A percentile compares a stretch with the other conserved stretches of the same genome.
Evolutionary conservation across 2,888 invertebrate genomes (phyloP).

Genomic region (Apamea sordens): DNA sequence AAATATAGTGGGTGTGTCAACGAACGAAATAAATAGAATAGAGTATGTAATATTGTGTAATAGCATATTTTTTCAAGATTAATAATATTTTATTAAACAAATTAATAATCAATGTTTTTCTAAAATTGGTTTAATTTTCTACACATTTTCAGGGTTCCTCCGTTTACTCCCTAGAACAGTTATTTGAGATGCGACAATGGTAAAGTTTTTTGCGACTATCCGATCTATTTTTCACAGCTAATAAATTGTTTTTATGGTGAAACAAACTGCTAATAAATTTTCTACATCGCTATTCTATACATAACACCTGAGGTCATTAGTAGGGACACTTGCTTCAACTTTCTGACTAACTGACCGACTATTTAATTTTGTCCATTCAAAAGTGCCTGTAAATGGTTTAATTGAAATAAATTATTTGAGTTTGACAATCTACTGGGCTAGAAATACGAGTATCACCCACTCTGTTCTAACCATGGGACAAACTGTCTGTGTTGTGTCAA

Average conservation of each 20-base stretch:
- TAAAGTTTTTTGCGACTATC: slow-evolving; percentile 16
- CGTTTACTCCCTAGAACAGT: not conserved
- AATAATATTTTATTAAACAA: not conserved
- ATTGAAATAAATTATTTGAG: too few relatives aligned
- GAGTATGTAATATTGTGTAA: not conserved
- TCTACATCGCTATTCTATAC: slow-evolving; percentile 29
- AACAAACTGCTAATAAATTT: slow-evolving; percentile 36
- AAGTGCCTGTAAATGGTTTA: too few relatives aligned
- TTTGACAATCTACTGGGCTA: not conserved
- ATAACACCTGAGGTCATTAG: slow-evolving; percentile 19
- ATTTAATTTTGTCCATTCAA: too few relatives aligned
- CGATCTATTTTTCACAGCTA: slow-evolving; percentile 16
- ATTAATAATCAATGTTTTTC: not conserved
- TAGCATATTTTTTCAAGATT: not conserved
- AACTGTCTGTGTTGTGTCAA: too few relatives aligned
- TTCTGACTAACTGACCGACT: too few relatives aligned
- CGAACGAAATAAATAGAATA: slow-evolving; percentile 28
- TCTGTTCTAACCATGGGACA: not conserved
- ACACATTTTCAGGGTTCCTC: not conserved
- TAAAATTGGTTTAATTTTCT: not conserved
- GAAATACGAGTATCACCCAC: not conserved
- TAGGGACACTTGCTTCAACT: not conserved
- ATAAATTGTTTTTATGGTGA: slow-evolving; percentile 22
- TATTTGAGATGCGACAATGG: not conserved
- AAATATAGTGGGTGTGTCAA: slow-evolving; percentile 45